Evolutionary conservation across 2,113 vertebrate genomes (phyloP).

Genomic region (Conger conger): DNA sequence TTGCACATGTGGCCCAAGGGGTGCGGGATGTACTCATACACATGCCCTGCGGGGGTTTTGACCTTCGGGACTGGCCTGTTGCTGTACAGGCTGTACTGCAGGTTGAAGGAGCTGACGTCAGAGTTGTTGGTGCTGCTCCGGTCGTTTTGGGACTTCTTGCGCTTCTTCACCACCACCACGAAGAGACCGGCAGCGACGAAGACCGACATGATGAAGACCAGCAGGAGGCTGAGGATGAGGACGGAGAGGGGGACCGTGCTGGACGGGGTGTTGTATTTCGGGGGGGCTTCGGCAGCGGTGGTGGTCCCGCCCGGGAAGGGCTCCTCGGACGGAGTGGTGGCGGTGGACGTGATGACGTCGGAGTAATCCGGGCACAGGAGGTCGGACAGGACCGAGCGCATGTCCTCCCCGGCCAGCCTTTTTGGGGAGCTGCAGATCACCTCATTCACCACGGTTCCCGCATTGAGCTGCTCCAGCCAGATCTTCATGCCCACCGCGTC

Average conservation of each 20-base stretch:
- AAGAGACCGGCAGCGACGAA: conserved; percentile 92
- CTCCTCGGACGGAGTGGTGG: conserved; percentile 82
- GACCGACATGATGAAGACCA: conserved; percentile 91
- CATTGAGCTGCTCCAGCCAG: conserved; percentile 92
- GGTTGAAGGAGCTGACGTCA: conserved; percentile 90
- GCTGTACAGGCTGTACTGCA: conserved; percentile 90
- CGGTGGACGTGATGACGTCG: conserved; percentile 75
- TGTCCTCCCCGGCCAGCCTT: conserved; percentile 85
- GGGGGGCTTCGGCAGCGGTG: conserved; percentile 75
- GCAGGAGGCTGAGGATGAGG: conserved; percentile 87
- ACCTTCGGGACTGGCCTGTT: conserved; percentile 81
- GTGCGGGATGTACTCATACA: conserved; percentile 92
- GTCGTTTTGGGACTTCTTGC: conserved; percentile 82
- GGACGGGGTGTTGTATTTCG: conserved; percentile 71
- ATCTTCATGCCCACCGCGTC: conserved; percentile 85
- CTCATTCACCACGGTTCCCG: conserved; percentile 87
- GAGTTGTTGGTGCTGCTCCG: conserved; percentile 86
- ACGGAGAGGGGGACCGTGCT: conserved; percentile 87
- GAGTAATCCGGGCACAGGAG: conserved; percentile 91
- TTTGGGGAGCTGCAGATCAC: conserved; percentile 91
- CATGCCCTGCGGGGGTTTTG: conserved; percentile 85
- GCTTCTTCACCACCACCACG: conserved; percentile 86
- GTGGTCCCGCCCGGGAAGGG: conserved; percentile 77
- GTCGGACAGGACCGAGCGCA: conserved; percentile 80
- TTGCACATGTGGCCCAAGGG: conserved; percentile 79